Evolutionary conservation across 35 echinoderm and acorn worm genomes (phyloP).

Genomic region (Diadema setosum): DNA sequence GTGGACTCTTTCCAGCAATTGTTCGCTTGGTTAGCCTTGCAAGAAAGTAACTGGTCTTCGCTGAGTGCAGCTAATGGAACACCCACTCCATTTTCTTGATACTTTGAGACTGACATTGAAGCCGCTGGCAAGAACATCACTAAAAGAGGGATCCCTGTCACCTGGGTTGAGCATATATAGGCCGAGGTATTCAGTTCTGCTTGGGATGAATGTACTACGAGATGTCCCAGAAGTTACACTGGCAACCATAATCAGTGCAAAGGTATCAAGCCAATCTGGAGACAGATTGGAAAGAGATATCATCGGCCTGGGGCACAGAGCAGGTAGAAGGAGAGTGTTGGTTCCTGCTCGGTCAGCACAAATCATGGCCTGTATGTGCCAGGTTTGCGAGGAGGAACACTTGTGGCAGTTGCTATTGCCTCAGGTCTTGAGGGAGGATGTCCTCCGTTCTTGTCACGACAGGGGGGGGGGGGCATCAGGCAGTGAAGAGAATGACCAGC

Average conservation of each 20-base stretch:
- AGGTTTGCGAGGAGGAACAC: too few species aligned
- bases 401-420: too few species aligned
- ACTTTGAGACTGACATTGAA: slow-evolving; percentile 11
- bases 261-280: neutral
- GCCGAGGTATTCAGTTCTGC: neutral
- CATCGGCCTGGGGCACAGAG: neutral
- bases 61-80: slow-evolving; percentile 37
- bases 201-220: slow-evolving; percentile 12
- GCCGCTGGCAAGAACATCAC: neutral
- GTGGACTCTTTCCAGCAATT: neutral
- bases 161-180: neutral
- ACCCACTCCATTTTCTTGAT: slow-evolving; percentile 22
- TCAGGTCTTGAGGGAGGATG: too few species aligned
- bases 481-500: too few species aligned
- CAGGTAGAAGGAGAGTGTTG: neutral
- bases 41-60: neutral
- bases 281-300: neutral
- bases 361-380: too few species aligned
- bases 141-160: neutral
- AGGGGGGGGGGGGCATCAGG: too few species aligned
- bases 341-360: neutral
- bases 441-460: too few species aligned
- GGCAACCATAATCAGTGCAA: neutral
- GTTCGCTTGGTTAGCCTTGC: neutral
- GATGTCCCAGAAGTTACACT: neutral